Conservation (phyloP, 2,888 invertebrate genomes). For the Eupithecia tripunctaria region DNA sequence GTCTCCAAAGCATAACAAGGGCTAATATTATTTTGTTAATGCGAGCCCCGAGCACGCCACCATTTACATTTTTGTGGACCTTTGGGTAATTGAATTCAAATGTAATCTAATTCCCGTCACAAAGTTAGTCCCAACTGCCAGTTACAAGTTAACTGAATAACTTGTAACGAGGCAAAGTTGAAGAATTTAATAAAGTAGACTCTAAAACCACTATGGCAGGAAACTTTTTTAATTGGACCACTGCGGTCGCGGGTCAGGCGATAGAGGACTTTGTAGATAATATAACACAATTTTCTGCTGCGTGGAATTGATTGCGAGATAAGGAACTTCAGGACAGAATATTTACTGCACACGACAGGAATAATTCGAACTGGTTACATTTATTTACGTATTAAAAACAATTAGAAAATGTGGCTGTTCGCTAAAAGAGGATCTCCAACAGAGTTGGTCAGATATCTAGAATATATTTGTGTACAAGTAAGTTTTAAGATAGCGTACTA, state of each 20-base stretch:
- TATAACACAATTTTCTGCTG: neutral
- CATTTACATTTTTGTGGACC: conserved; percentile 21
- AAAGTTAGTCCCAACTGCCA: conserved; percentile 18
- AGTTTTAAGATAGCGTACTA: too few species aligned
- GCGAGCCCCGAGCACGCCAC: neutral
- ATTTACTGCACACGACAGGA: neutral
- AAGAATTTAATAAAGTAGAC: conserved; percentile 32
- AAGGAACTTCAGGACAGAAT: neutral
- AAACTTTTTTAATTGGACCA: conserved; percentile 56
- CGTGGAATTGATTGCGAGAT: neutral
- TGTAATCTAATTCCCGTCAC: conserved; percentile 22
- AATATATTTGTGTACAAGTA: too few species aligned
- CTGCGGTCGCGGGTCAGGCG: conserved; percentile 2
- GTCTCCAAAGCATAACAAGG: neutral
- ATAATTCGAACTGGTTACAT: neutral
- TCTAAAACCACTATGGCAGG: conserved; percentile 44
- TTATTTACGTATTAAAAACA: neutral
- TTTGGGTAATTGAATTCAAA: conserved; percentile 18
- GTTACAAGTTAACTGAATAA: conserved; percentile 33
- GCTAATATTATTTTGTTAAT: neutral
- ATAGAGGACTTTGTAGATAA: neutral
- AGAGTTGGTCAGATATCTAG: neutral
- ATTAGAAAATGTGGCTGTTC: neutral
- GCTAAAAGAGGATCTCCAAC: neutral
- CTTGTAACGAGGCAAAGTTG: conserved; percentile 29